Evolutionary conservation across 2,888 invertebrate genomes (phyloP), one percentile per base, ranked within the genome.

Genomic region (Heliothis peltigera): DNA sequence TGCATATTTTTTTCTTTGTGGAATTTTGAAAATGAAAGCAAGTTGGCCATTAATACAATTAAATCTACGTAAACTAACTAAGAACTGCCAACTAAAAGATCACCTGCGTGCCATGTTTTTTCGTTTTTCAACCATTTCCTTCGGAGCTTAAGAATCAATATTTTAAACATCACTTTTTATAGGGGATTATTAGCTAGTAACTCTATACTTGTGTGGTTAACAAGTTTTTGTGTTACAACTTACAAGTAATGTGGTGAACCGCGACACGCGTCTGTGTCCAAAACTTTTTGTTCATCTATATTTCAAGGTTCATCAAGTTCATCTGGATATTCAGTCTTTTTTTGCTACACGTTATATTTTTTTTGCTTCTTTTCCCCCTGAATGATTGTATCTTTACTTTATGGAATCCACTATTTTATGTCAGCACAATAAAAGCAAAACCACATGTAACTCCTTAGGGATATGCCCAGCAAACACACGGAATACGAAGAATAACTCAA

Each of bases 231-330:
- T 83, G 65, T 64, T 64, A 71, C 77, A 77, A 62, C 55, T 21
- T 61, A 74, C 79, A 79, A 64, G 66, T 18, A 58, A 47, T 74
- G 87, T 65, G 86, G 85, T 73, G 62, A 62, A 79, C 85, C 85
- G 28, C 80, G 74, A 83, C 86, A 83, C 86, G 85, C 80, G 85
- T 80, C 64, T 75, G 71, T 59, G 66, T 79, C 75, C 49, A 55
- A 71, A 56, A 63, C 56, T 69, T 68, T 77, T 77, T 73, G 42
- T 63, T 51, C 35, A 15, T 70, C 35, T 21, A 28, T 46, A 51
- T 46, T 25, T 19, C 52, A 75, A 75, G 35, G 35, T 39, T 43
- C 42, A 6, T 58, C 47, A 52, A 69, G 18, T 69, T 53, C 53
- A 59, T 15, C 47, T 68, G 52, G 35, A 17, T 43, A 12, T 47